phyloP scores from a whole-genome alignment of 2,888 invertebrate genomes.

The Trichopria drosophilae region DNA sequence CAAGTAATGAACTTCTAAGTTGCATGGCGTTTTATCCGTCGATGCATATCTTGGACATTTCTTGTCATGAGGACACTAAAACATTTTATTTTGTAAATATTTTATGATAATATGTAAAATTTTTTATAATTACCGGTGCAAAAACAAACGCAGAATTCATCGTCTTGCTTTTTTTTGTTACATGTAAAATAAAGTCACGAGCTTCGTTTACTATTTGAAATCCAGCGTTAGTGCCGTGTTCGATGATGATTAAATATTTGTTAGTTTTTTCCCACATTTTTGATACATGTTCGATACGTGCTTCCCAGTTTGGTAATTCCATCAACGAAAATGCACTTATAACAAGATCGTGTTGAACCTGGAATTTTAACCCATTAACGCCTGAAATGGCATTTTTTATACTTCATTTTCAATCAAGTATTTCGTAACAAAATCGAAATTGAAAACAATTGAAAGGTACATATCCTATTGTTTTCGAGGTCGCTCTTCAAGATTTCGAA shows the following conservation, averaged over 20 bases:
- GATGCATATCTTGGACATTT: conserved; percentile 72
- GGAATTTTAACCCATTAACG: too few relatives aligned
- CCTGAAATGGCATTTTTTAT: too few relatives aligned
- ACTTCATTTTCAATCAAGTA: too few relatives aligned
- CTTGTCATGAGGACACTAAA: conserved; percentile 80
- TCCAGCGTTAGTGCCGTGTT: conserved; percentile 81
- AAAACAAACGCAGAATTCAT: conserved; percentile 65
- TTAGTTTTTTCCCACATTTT: conserved; percentile 87
- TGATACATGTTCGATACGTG: conserved; percentile 70
- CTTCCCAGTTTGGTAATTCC: conserved; percentile 71
- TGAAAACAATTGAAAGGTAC: too few relatives aligned
- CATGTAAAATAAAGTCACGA: conserved; percentile 74
- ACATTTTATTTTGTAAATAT: conserved; percentile 36
- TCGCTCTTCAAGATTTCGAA: too few relatives aligned
- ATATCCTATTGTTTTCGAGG: too few relatives aligned
- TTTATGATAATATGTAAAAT: neutral
- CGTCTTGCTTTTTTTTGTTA: conserved; percentile 41
- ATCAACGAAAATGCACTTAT: conserved; percentile 79
- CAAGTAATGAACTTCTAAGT: conserved; percentile 70
- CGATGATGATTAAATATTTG: conserved; percentile 79
- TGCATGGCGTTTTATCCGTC: conserved; percentile 76
- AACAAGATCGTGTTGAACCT: conserved; percentile 77
- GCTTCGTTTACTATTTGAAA: conserved; percentile 81
- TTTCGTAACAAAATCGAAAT: too few relatives aligned
- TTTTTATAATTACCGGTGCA: conserved; percentile 69